Evolutionary conservation across 2,113 vertebrate species (phyloP).

Genomic region (Elachura formosa): DNA sequence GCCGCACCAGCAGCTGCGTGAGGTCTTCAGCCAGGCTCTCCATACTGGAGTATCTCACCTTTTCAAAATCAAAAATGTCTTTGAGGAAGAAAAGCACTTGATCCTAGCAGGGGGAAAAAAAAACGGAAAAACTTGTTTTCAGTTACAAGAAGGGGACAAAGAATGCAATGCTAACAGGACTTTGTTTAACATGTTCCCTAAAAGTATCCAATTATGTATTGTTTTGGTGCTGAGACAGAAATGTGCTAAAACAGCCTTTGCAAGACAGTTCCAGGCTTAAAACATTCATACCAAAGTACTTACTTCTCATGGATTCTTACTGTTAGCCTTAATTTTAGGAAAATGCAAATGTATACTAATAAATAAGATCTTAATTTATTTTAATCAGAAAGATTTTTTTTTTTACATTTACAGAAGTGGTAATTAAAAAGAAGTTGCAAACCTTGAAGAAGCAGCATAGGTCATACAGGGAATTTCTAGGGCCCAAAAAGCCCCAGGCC

Average conservation of each 20-base stretch:
- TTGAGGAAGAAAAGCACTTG: conserved; percentile 93
- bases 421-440: neutral
- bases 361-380: neutral
- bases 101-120: conserved; percentile 68
- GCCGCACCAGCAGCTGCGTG: conserved; percentile 79
- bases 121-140: neutral
- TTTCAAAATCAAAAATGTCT: conserved; percentile 96
- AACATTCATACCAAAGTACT: neutral
- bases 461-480: conserved; percentile 88
- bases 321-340: neutral
- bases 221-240: neutral
- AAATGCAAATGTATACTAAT: neutral
- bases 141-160: neutral
- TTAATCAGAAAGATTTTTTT: neutral
- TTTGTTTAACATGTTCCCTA: neutral
- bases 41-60: conserved; percentile 85
- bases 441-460: conserved; percentile 97
- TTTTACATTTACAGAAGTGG: neutral
- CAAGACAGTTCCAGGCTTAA: neutral
- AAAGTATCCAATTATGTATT: neutral
- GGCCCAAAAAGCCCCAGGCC: conserved; percentile 95
- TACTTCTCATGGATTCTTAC: neutral
- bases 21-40: conserved; percentile 89
- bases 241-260: neutral
- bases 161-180: neutral